Evolutionary conservation across 2,113 vertebrate genomes (phyloP), one percentile per base, ranked within the genome.

Genomic region (Pseudorectes ferrugineus): DNA sequence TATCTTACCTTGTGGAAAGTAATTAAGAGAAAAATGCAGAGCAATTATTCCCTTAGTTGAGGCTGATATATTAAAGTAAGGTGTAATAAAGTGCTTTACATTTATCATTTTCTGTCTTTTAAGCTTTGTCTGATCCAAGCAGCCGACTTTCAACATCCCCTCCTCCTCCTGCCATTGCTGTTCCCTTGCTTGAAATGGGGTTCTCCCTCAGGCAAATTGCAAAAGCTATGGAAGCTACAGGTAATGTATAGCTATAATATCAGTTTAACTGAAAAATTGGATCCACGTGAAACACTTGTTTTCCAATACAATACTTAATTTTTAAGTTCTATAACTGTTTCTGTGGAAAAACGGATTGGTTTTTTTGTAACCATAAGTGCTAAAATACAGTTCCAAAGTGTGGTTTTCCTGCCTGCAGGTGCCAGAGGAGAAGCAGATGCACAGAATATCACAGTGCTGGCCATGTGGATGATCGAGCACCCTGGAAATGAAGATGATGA

Each of bases 401-500:
- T 73, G 35, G 3, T n/a, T 83, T 83, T 58, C 35, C 31, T 80
- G 26, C 40, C 87, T 33, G 33, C 66, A 99, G 99, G 99, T 83
- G 98, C 99, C 35, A 98, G 98, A 93, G 99, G 99, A 78, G 99
- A 99, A 90, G 99, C 99, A 7, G 99, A 99, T 84, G 99, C 99
- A 43, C 99, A 99, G 97, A 99, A 99, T 93, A 99, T 99, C 97
- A 99, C 99, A 2, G 99, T 99, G 42, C 96, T 99, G 90, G 99
- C 99, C 71, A 99, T 99, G 99, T 99, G 99, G 99, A 99, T 99
- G 99, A 99, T 99, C 1, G 99, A 99, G 57, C 99, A 99, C 77
- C 99, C 99, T 3, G 98, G 98, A 7, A 98, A 98, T 0, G 99
- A 99, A 49, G 99, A 99, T 4, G 99, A 99, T 3, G 99, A 99